Evolutionary conservation across 2,888 invertebrate genomes (phyloP).

Genomic region (Odontocerum albicorne): DNA sequence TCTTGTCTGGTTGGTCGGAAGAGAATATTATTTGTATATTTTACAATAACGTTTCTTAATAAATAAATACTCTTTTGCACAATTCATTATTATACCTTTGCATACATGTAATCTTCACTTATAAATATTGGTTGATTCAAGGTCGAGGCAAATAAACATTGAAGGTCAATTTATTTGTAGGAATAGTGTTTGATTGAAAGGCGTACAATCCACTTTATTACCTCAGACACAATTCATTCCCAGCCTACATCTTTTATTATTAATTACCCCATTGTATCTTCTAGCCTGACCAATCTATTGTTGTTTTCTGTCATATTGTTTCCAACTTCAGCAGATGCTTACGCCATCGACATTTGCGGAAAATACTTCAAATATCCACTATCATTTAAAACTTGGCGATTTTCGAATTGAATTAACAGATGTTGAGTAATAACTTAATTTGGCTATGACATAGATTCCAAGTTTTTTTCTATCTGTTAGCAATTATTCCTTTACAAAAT

Average conservation of each 20-base stretch:
- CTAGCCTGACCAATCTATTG: slow-evolving; percentile 9
- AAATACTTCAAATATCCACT: background rate
- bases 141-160: background rate
- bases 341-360: slow-evolving; percentile 3
- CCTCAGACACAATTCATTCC: slow-evolving; percentile 6
- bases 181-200: slow-evolving; percentile 1
- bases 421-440: slow-evolving; percentile 6
- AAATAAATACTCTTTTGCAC: no score
- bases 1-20: no score
- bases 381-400: slow-evolving; percentile 1
- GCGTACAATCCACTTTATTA: slow-evolving; percentile 1
- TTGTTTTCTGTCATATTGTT: background rate
- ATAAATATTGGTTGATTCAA: no score
- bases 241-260: slow-evolving; percentile 9
- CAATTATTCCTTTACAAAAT: slow-evolving; percentile 1
- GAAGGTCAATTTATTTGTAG: background rate
- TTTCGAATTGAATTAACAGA: background rate
- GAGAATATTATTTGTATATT: no score
- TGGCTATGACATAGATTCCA: background rate
- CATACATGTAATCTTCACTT: no score
- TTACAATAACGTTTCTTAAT: no score
- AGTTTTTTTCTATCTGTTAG: background rate
- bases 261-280: slow-evolving; percentile 10
- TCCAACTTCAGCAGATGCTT: background rate
- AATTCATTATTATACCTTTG: no score